These are phyloP conservation scores for Colinus virginianus DNA, from an alignment of 2,113 vertebrate genomes.

Conservation along the genomic window DNA sequence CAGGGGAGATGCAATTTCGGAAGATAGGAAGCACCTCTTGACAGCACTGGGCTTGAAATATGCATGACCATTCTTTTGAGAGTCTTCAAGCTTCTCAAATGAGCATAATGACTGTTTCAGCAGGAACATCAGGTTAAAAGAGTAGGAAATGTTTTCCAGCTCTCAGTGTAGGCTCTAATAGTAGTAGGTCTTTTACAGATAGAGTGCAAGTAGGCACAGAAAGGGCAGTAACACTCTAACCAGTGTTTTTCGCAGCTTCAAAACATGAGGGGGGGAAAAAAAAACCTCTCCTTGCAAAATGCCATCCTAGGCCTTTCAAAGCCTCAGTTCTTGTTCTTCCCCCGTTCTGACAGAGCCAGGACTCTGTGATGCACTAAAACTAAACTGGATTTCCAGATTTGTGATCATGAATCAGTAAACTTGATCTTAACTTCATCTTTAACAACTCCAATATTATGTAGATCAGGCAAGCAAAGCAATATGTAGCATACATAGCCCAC, in stretches of 20 bases:
- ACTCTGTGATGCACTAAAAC: neutral
- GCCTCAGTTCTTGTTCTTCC: neutral
- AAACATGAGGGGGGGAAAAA: neutral
- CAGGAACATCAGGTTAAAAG: neutral
- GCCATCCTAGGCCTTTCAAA: neutral
- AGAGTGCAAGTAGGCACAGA: neutral
- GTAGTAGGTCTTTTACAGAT: neutral
- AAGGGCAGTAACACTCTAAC: neutral
- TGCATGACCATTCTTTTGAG: constrained; percentile 22
- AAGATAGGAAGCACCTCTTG: constrained; percentile 8
- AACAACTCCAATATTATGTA: neutral
- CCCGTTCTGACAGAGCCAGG: neutral
- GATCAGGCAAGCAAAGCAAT: neutral
- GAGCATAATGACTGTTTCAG: constrained; percentile 8
- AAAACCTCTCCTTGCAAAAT: neutral
- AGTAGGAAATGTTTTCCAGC: neutral
- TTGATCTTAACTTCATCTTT: neutral
- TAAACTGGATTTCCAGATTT: neutral
- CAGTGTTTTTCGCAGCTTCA: neutral
- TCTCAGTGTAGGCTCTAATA: neutral
- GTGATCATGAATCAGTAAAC: neutral
- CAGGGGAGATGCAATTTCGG: constrained; percentile 9
- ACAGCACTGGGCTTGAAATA: constrained; percentile 14
- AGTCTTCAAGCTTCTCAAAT: constrained; percentile 22
- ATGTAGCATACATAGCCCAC: neutral